Evolutionary conservation across 2,113 vertebrate genomes (phyloP).

Genomic region (Limnothrissa miodon): DNA sequence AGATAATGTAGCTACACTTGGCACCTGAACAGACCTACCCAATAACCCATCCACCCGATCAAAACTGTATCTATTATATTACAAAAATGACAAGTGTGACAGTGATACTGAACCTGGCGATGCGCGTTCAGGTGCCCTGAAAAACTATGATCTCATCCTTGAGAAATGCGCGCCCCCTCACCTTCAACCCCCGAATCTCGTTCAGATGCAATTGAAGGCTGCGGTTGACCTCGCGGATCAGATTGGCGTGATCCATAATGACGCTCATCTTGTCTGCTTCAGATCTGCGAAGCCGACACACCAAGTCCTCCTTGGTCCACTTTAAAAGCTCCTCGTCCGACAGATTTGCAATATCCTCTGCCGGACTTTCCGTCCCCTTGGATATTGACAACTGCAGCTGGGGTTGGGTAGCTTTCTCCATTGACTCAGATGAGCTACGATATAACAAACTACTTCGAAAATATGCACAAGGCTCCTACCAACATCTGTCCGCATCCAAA

Average conservation of each 20-base stretch:
- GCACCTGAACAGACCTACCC: constrained; percentile 23
- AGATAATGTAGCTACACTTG: background rate
- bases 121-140: constrained; percentile 60
- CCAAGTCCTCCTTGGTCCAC: constrained; percentile 94
- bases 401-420: constrained; percentile 70
- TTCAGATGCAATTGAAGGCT: constrained; percentile 94
- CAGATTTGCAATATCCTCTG: constrained; percentile 89
- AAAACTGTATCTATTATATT: background rate
- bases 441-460: constrained; percentile 53
- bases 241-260: constrained; percentile 96
- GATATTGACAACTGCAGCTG: constrained; percentile 68
- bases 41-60: background rate
- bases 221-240: constrained; percentile 97
- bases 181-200: constrained; percentile 97
- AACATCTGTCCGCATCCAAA: constrained; percentile 62
- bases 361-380: constrained; percentile 70
- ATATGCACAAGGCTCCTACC: constrained; percentile 55
- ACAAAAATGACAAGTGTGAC: background rate
- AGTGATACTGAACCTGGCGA: constrained; percentile 45
- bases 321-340: constrained; percentile 91
- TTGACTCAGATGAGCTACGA: constrained; percentile 58
- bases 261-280: constrained; percentile 98
- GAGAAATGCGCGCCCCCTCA: constrained; percentile 65
- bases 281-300: constrained; percentile 86
- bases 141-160: constrained; percentile 67